These are phyloP conservation scores for Ambastaia sidthimunki DNA, from an alignment of 2,797 vertebrate species.

Conservation along the genomic window DNA sequence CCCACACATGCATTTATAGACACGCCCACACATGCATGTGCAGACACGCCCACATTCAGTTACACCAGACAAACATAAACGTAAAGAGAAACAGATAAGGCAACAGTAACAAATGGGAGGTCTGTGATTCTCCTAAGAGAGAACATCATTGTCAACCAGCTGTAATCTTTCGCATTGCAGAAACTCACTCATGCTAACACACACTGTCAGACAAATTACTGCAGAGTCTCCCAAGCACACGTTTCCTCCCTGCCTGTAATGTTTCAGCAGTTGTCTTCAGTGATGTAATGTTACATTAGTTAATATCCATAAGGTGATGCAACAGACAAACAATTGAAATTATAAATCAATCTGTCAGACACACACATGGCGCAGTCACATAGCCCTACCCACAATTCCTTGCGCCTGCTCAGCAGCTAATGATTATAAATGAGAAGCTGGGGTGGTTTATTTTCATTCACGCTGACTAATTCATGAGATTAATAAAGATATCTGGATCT, in stretches of 20 bases:
- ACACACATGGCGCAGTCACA: slow-evolving; percentile 26
- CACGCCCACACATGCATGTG: background rate
- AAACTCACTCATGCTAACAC: slow-evolving; percentile 46
- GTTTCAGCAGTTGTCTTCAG: slow-evolving; percentile 40
- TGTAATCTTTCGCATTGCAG: slow-evolving; percentile 44
- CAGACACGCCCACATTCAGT: background rate
- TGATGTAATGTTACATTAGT: slow-evolving; percentile 6
- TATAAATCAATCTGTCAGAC: slow-evolving; percentile 49
- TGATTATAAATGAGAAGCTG: slow-evolving; percentile 51
- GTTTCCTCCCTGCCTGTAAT: slow-evolving; percentile 31
- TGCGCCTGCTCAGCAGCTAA: slow-evolving; percentile 15
- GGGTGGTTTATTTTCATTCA: slow-evolving; percentile 38
- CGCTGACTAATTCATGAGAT: slow-evolving; percentile 45
- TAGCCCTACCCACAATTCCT: slow-evolving; percentile 19
- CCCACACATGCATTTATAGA: background rate
- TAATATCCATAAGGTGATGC: slow-evolving; percentile 16
- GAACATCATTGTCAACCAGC: slow-evolving; percentile 46
- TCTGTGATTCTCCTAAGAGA: slow-evolving; percentile 25
- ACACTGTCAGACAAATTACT: slow-evolving; percentile 37
- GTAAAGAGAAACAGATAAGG: slow-evolving; percentile 23
- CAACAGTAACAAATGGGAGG: slow-evolving; percentile 14
- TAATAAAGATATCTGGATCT: slow-evolving; percentile 47
- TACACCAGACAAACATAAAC: slow-evolving; percentile 24
- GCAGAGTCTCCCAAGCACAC: slow-evolving; percentile 35
- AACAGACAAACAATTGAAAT: slow-evolving; percentile 40